Base-by-base conservation (phyloP, 2,888 invertebrate genomes). In the Pegoplata infirma region DNA sequence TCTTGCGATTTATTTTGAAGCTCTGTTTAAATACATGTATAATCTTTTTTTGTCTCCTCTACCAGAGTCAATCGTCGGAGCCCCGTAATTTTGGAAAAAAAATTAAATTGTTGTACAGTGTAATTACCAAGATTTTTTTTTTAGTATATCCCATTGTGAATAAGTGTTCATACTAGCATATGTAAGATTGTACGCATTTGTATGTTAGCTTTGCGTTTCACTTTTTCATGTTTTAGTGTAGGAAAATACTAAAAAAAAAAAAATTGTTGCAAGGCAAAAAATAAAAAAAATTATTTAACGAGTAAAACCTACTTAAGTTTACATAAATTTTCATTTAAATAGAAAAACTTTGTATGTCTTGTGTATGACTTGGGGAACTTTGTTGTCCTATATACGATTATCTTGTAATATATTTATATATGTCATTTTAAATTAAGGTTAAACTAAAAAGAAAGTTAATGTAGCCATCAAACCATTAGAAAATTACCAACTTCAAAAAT, bases 271-370 rank as follows among this genome's bases (percentile, higher is more conserved):
- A n/a, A n/a, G n/a, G n/a, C n/a, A n/a, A n/a, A n/a, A n/a, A n/a
- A n/a, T 28, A 28, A 36, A n/a, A 40, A 40, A 40, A 16, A 12
- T 16, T 44, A 63, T 47, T 72, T 47, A 25, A 64, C 25, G 40
- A 21, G 19, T 46, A 28, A 28, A 46, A 36, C 40, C 17, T 40
- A 71, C 53, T 71, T 71, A 55, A 21, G 32, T 46, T 40, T 46
- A 64, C 49, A 64, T 58, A 64, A 25, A 64, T 64, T 49, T 58
- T 49, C 12, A 64, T 64, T 64, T 72, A 23, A 56, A 40, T 40
- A 5, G 25, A 55, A 40, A 36, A 40, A 58, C 47, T 12, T 47
- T 21, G 8, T 6, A 56, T 28, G 47, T 19, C n/a, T 25, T 55
- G 25, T n/a, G 17, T 23, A 14, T 25, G 8, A 14, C 6, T 14